phyloP scores from a whole-genome alignment of 2,888 invertebrate species.

The Nomada ferruginata region DNA sequence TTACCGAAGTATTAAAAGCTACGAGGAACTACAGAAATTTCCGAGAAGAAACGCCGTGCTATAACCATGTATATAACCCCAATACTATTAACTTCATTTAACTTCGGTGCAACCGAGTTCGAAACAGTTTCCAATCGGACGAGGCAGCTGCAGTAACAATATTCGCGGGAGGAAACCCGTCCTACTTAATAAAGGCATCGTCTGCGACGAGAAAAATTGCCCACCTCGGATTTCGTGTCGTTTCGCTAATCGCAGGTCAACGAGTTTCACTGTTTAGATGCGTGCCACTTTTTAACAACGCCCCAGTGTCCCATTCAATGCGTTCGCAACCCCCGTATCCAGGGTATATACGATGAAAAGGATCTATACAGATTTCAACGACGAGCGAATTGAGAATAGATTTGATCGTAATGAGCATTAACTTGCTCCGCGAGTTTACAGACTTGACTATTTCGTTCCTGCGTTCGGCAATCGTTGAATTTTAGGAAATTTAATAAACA shows the following conservation, averaged over 20 bases:
- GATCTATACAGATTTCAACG: background rate
- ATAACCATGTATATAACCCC: background rate
- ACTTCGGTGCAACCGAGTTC: slow-evolving; percentile 17
- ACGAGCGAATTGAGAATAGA: background rate
- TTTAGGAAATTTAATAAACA: too few relatives aligned
- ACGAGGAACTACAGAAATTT: background rate
- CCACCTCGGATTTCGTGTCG: background rate
- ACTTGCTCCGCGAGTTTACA: background rate
- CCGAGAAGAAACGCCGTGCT: background rate
- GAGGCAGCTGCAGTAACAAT: slow-evolving; percentile 40
- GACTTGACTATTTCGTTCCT: too few relatives aligned
- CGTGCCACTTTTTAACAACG: slow-evolving; percentile 13
- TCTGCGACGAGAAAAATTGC: slow-evolving; percentile 8
- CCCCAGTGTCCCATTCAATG: slow-evolving; percentile 5
- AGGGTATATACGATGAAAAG: background rate
- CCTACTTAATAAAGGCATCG: slow-evolving; percentile 27
- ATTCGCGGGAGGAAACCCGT: slow-evolving; percentile 16
- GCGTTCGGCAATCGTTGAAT: too few relatives aligned
- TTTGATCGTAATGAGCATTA: background rate
- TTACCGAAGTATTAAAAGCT: background rate
- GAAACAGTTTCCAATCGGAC: slow-evolving; percentile 32
- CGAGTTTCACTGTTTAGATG: slow-evolving; percentile 1
- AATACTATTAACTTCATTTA: slow-evolving; percentile 35
- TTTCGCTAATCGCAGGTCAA: slow-evolving; percentile 39
- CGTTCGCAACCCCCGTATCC: background rate